A percentile compares a stretch with the other conserved stretches of the same genome.
These are phyloP conservation scores for Rhineura floridana DNA, from an alignment of 2,113 vertebrate genomes.

Conservation along the genomic window DNA sequence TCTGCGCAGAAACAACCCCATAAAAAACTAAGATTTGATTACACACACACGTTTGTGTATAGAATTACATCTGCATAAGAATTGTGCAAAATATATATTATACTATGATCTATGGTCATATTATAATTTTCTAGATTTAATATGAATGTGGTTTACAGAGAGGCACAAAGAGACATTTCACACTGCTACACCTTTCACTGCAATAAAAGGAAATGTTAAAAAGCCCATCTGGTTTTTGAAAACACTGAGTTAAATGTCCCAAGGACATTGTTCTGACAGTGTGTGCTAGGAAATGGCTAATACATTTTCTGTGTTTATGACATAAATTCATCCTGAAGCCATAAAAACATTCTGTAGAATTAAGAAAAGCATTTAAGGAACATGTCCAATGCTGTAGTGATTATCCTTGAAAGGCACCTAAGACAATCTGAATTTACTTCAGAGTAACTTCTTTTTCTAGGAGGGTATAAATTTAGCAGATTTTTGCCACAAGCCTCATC, in stretches of 20 bases:
- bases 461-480: slow-evolving; percentile 27
- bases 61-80: slow-evolving; percentile 41
- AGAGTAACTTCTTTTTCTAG: slow-evolving; percentile 7
- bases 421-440: slow-evolving; percentile 27
- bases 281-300: not conserved
- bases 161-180: slow-evolving; percentile 36
- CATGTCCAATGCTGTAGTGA: not conserved
- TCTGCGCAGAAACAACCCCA: slow-evolving; percentile 7
- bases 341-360: not conserved
- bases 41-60: slow-evolving; percentile 4
- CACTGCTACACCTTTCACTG: slow-evolving; percentile 8
- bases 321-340: slow-evolving; percentile 16
- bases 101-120: slow-evolving; percentile 33
- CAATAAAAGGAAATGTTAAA: slow-evolving; percentile 12
- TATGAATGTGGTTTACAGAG: not conserved
- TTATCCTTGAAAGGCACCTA: slow-evolving; percentile 62
- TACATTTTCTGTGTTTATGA: not conserved
- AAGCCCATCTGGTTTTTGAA: slow-evolving; percentile 21
- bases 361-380: slow-evolving; percentile 35
- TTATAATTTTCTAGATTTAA: not conserved
- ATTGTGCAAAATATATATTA: slow-evolving; percentile 31
- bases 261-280: not conserved
- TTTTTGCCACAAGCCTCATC: slow-evolving; percentile 34
- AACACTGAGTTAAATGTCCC: slow-evolving; percentile 6
- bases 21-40: slow-evolving; percentile 64